Evolutionary conservation across 2,113 vertebrate species (phyloP), one percentile per base, ranked within the genome.

Genomic region (Gasterosteus aculeatus): DNA sequence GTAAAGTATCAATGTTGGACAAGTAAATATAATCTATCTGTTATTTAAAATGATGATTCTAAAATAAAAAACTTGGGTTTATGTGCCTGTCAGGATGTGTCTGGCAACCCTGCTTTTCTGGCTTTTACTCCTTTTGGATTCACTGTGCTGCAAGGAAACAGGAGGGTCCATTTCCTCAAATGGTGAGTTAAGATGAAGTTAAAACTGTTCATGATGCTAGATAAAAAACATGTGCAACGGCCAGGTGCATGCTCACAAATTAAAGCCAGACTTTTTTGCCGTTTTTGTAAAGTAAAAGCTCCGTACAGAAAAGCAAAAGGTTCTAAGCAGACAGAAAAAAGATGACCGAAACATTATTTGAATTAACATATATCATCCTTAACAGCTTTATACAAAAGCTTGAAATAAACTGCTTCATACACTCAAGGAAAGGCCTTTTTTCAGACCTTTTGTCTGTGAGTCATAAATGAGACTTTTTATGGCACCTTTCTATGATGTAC

Each of bases 91-190:
- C 90, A 99, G 97, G 98, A 99, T 18, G 98, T 98, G 77, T 99
- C 98, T 0, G 97, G 98, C 49, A 99, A 99, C 22, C 95, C 97
- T 0, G 97, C 97, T 0, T 99, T 99, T 87, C 84, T 99, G 89
- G 98, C 97, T 83, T 99, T 99, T 90, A 99, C 98, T 3, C 97
- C 98, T 26, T 98, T 96, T 4, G 98, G 98, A n/a, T 99, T 99
- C 78, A 97, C 97, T 15, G 98, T 99, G 68, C 92, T 99, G 75
- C 98, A 99, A 93, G 98, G 97, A 41, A 99, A 99, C 93, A 96
- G 97, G 88, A 95, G 97, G 47, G 91, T 98, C 22, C 97, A 99
- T 85, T 96, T 98, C 90, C 97, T 99, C 85, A 98, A 96, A 85
- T 99, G 98, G 98, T 98, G 92, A 97, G 96, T 88, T 10, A 10